phyloP scores from a whole-genome alignment of 2,797 vertebrate genomes.

The Pterois miles region DNA sequence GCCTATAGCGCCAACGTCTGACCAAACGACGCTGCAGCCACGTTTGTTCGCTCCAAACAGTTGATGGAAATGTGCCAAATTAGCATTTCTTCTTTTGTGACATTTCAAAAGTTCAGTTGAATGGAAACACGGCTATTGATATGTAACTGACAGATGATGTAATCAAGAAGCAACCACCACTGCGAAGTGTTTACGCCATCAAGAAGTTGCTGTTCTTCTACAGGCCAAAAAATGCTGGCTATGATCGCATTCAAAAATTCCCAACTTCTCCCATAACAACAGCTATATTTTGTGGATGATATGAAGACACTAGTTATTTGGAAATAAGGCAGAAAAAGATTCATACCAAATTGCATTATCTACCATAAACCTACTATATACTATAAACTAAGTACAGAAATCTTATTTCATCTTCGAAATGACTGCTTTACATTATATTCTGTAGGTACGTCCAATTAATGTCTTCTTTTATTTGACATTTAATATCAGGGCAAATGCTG shows the following conservation, averaged over 20 bases:
- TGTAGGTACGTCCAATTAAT: constrained; percentile 5
- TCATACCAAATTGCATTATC: neutral
- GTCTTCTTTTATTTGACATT: constrained; percentile 45
- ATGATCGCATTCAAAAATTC: neutral
- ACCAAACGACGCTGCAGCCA: too few species aligned
- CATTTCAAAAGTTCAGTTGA: too few species aligned
- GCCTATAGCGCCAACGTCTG: too few species aligned
- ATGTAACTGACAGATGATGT: neutral
- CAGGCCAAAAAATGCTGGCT: neutral
- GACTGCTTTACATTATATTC: neutral
- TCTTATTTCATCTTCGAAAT: neutral
- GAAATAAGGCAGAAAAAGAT: neutral
- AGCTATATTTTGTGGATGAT: neutral
- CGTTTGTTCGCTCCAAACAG: too few species aligned
- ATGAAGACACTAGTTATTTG: neutral
- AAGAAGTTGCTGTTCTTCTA: neutral
- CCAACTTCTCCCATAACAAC: neutral
- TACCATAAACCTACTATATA: neutral
- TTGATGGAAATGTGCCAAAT: too few species aligned
- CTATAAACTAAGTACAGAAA: neutral
- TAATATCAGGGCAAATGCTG: too few species aligned
- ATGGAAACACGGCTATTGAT: too few species aligned
- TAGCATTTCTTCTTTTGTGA: too few species aligned
- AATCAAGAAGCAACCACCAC: neutral
- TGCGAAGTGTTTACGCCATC: neutral